These are phyloP conservation scores for Tromatobia lineatoria DNA, from an alignment of 2,888 invertebrate genomes.

Conservation along the genomic window DNA sequence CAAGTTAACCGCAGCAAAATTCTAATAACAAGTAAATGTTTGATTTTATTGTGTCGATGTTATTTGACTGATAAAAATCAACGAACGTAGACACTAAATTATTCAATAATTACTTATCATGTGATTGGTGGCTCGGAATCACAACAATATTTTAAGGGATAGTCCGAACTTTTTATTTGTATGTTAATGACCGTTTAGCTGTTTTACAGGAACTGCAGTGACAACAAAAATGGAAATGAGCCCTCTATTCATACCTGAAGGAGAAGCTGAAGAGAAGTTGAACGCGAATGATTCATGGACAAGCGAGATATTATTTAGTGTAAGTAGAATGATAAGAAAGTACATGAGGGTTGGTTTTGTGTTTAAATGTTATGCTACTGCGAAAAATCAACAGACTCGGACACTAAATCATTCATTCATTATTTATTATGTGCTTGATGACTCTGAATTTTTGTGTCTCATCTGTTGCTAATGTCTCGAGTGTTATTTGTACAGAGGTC, in stretches of 20 bases:
- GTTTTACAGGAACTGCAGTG: neutral
- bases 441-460: slow-evolving; percentile 46
- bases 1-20: no score
- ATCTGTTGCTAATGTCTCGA: slow-evolving; percentile 24
- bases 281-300: neutral
- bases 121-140: neutral
- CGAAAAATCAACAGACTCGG: slow-evolving; percentile 5
- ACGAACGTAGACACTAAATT: no score
- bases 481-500: neutral
- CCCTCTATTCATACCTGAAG: slow-evolving; percentile 50
- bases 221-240: slow-evolving; percentile 52
- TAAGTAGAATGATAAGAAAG: neutral
- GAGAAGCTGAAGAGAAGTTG: neutral
- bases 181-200: neutral
- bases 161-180: neutral
- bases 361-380: neutral
- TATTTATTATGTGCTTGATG: slow-evolving; percentile 53
- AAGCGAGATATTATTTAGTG: no score
- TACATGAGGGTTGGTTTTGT: neutral
- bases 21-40: neutral
- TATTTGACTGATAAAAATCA: no score
- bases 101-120: no score
- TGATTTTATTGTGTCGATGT: neutral
- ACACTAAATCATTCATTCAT: slow-evolving; percentile 37
- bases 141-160: slow-evolving; percentile 27